Conservation (phyloP, 2,113 vertebrate genomes). For the Taurulus bubalis region DNA sequence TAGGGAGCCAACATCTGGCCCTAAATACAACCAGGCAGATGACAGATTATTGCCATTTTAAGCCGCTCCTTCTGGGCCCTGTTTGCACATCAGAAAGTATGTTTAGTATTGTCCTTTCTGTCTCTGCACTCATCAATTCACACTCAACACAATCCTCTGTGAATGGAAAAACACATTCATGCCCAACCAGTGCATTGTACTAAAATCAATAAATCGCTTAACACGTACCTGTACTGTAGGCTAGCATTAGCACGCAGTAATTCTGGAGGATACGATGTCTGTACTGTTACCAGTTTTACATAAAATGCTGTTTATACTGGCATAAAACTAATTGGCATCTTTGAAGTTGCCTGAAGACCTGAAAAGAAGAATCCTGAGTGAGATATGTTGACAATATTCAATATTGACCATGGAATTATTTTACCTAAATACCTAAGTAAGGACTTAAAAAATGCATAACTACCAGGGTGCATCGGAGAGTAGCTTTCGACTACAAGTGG, state of each 20-base stretch:
- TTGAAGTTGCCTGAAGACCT: not conserved
- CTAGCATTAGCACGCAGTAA: not conserved
- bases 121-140: constrained; percentile 21
- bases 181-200: not conserved
- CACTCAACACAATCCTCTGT: constrained; percentile 14
- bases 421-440: not conserved
- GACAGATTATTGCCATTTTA: constrained; percentile 77
- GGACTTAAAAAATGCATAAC: not conserved
- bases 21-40: constrained; percentile 69
- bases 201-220: constrained; percentile 43
- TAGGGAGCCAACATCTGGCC: constrained; percentile 74
- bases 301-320: not conserved
- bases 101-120: constrained; percentile 46
- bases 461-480: not conserved
- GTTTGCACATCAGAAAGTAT: constrained; percentile 55
- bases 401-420: not conserved
- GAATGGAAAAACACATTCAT: constrained; percentile 17
- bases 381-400: not conserved
- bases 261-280: constrained; percentile 8
- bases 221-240: not conserved
- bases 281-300: constrained; percentile 6
- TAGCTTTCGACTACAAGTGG: not conserved
- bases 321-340: constrained; percentile 12
- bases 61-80: constrained; percentile 66
- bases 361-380: not conserved